A percentile compares a stretch with the other conserved stretches of the same genome.
phyloP scores from a whole-genome alignment of 2,113 vertebrate species.

The Sceloporus tristichus region DNA sequence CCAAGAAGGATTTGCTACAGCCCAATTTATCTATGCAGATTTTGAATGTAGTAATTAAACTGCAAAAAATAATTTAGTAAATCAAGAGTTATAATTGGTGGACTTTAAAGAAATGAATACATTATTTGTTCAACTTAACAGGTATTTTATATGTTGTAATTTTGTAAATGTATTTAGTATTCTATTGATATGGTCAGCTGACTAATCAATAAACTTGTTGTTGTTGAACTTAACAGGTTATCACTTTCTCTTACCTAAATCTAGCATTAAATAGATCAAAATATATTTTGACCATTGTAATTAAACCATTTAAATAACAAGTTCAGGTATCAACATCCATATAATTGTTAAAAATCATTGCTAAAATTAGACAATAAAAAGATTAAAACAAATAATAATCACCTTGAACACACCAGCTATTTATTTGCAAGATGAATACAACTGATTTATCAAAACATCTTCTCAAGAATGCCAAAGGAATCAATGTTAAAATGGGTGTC shows the following conservation, averaged over 20 bases:
- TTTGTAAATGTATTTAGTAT: no score
- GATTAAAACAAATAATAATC: neutral
- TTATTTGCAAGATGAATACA: neutral
- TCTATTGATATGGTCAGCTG: no score
- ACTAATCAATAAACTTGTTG: no score
- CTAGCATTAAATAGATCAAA: slow-evolving; percentile 14
- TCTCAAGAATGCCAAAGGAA: neutral
- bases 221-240: neutral
- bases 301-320: neutral
- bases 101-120: neutral
- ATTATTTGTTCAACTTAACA: neutral
- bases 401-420: neutral
- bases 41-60: neutral
- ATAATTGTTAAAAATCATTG: no score
- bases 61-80: neutral
- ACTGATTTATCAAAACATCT: neutral
- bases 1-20: neutral
- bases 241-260: neutral
- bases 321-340: neutral
- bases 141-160: no score
- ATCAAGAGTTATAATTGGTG: no score
- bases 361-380: no score
- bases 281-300: neutral
- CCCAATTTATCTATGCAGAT: neutral
- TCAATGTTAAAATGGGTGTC: no score